phyloP scores from a whole-genome alignment of 2,797 vertebrate genomes.

The Sebastes hopkinsi region DNA sequence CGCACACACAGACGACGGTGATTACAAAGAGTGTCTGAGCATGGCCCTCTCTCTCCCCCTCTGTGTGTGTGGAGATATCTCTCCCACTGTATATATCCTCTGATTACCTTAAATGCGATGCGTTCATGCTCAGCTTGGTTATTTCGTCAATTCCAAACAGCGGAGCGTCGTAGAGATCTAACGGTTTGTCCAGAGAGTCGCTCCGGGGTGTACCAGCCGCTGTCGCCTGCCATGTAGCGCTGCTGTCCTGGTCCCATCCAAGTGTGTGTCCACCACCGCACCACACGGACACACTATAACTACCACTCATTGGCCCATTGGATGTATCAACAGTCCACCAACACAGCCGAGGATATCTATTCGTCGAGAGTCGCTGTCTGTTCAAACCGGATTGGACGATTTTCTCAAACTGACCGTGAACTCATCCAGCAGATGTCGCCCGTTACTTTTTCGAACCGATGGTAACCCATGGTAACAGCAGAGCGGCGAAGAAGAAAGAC shows the following conservation, averaged over 20 bases:
- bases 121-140: conserved; percentile 36
- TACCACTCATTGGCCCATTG: conserved; percentile 58
- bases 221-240: conserved; percentile 43
- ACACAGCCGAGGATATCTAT: conserved; percentile 48
- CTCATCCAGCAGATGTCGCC: conserved; percentile 61
- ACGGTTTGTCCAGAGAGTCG: background rate
- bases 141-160: conserved; percentile 4
- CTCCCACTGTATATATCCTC: conserved; percentile 24
- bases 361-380: conserved; percentile 48
- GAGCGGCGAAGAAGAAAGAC: conserved; percentile 51
- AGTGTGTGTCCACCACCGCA: conserved; percentile 49
- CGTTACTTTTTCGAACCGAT: background rate
- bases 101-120: conserved; percentile 44
- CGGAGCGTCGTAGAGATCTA: background rate
- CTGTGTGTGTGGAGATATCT: conserved; percentile 2
- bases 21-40: conserved; percentile 65
- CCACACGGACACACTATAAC: conserved; percentile 28
- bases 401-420: background rate
- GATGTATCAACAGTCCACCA: conserved; percentile 55
- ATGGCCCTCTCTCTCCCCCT: conserved; percentile 61
- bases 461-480: background rate
- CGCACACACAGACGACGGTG: conserved; percentile 26
- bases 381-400: conserved; percentile 65
- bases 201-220: conserved; percentile 20
- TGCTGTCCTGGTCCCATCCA: conserved; percentile 50